A percentile compares a stretch with the other conserved stretches of the same genome.
Evolutionary conservation across 2,113 vertebrate genomes (phyloP).

Genomic region (Antidorcas marsupialis): DNA sequence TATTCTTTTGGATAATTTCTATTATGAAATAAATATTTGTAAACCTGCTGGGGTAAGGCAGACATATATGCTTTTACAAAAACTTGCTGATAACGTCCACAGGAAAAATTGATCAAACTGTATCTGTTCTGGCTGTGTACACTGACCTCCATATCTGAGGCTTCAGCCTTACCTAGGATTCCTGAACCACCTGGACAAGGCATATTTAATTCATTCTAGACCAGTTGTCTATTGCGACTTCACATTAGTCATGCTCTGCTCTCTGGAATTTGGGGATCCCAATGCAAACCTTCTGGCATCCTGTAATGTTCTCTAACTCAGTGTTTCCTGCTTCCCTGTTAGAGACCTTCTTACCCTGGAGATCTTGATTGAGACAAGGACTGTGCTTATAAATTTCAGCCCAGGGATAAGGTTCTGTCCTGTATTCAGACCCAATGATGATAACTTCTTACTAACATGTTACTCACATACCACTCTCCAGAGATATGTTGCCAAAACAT

Average conservation of each 20-base stretch:
- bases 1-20: neutral
- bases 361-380: neutral
- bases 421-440: neutral
- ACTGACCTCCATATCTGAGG: neutral
- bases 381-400: neutral
- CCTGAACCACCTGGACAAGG: neutral
- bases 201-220: neutral
- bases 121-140: neutral
- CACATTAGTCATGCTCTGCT: neutral
- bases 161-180: neutral
- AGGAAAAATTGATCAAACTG: neutral
- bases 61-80: rapidly evolving
- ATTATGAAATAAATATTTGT: neutral
- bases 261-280: neutral
- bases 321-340: neutral
- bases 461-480: neutral
- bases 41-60: neutral
- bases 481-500: neutral
- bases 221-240: neutral
- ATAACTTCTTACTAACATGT: neutral
- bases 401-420: neutral
- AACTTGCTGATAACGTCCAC: neutral
- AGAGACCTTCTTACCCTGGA: neutral
- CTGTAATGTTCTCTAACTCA: no score
- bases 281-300: neutral